These are phyloP conservation scores for Acanthurus lineatus DNA, from an alignment of 2,797 vertebrate genomes.

Conservation along the genomic window DNA sequence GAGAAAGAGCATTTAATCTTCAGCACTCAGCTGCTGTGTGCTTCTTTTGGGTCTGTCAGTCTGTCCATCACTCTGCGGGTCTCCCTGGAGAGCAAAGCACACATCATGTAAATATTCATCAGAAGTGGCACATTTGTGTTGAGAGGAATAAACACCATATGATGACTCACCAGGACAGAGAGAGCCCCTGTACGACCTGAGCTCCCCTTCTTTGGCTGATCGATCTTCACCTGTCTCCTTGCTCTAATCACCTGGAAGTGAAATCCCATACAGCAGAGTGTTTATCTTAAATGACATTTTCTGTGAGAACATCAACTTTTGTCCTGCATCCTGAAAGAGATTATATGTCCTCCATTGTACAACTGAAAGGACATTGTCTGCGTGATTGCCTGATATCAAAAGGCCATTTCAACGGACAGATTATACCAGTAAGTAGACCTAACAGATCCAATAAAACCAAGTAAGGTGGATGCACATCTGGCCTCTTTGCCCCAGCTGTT, in stretches of 20 bases:
- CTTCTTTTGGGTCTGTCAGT: slow-evolving; percentile 57
- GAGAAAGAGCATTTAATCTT: slow-evolving; percentile 17
- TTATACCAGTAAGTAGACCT: not conserved
- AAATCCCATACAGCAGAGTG: slow-evolving; percentile 2
- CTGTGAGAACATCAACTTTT: not conserved
- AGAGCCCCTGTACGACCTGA: slow-evolving; percentile 71
- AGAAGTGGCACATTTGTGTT: not conserved
- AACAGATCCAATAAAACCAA: slow-evolving; percentile 55
- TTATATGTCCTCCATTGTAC: not conserved
- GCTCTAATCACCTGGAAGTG: slow-evolving; percentile 73
- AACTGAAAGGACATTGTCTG: not conserved
- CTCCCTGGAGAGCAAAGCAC: slow-evolving; percentile 67
- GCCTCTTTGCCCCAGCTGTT: slow-evolving; percentile 58
- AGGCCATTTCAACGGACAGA: not conserved
- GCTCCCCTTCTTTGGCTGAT: slow-evolving; percentile 62
- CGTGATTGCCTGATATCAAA: slow-evolving; percentile 3
- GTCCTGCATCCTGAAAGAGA: not conserved
- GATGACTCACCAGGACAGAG: slow-evolving; percentile 76
- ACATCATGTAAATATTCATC: slow-evolving; percentile 17
- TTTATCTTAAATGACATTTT: not conserved
- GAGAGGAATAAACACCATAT: not conserved
- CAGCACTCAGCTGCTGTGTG: slow-evolving; percentile 37
- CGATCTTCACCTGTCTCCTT: slow-evolving; percentile 74
- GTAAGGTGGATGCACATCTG: slow-evolving; percentile 46
- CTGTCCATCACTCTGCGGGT: slow-evolving; percentile 59